These are phyloP conservation scores for Mus caroli DNA, from an alignment of 2,797 vertebrate genomes.

Conservation along the genomic window DNA sequence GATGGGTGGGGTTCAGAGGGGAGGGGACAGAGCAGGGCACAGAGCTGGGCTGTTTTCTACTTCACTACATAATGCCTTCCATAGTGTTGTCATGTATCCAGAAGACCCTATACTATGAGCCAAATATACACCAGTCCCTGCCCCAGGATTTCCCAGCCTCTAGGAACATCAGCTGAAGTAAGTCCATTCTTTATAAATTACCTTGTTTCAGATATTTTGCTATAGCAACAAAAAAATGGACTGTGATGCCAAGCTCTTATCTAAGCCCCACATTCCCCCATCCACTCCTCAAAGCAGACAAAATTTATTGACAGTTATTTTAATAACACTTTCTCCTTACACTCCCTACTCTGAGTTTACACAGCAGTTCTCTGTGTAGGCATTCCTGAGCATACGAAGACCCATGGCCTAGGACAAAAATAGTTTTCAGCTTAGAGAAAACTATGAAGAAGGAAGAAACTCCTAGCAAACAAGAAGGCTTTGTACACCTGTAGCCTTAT, in stretches of 20 bases:
- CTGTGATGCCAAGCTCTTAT: not conserved
- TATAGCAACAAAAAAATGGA: not conserved
- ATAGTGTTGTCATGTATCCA: no score
- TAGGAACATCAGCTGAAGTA: not conserved
- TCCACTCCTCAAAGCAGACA: not conserved
- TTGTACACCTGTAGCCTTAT: not conserved
- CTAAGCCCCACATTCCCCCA: not conserved
- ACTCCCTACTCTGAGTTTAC: not conserved
- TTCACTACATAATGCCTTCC: not conserved
- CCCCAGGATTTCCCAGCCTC: not conserved
- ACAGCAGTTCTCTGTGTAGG: not conserved
- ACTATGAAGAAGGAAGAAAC: not conserved
- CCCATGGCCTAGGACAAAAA: not conserved
- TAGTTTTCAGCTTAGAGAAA: not conserved
- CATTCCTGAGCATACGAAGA: conserved; percentile 35
- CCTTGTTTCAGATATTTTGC: not conserved
- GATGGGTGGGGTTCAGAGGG: no score
- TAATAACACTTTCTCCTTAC: not conserved
- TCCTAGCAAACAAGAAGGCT: not conserved
- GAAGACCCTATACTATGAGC: not conserved
- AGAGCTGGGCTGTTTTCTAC: not conserved
- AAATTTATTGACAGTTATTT: conserved; percentile 52
- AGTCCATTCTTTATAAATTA: not conserved
- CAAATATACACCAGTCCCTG: not conserved
- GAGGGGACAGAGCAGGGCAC: not conserved